phyloP scores from a whole-genome alignment of 2,888 invertebrate genomes.

The Xylota sylvarum region DNA sequence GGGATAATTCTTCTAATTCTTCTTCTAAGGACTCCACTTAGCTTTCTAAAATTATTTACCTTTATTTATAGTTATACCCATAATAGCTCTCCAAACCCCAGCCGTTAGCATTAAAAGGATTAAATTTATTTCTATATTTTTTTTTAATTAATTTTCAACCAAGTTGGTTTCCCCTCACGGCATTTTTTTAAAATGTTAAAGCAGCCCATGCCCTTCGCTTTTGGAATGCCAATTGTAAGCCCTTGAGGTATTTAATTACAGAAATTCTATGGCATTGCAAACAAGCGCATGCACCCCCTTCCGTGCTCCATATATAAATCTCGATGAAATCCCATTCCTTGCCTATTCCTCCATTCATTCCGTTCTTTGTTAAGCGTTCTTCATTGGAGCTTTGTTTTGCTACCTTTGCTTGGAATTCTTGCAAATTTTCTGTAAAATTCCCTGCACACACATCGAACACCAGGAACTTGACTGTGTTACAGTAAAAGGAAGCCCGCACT shows the following conservation, averaged over 20 bases:
- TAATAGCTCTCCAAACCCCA: no score
- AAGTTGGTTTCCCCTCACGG: not conserved
- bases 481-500: constrained; percentile 59
- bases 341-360: no score
- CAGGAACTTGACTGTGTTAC: constrained; percentile 10
- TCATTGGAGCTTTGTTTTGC: constrained; percentile 39
- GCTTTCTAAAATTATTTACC: no score
- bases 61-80: no score
- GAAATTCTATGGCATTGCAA: constrained; percentile 68
- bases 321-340: constrained; percentile 9
- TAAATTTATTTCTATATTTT: constrained; percentile 13
- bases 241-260: constrained; percentile 71
- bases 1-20: no score
- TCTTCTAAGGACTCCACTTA: no score
- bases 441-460: not conserved
- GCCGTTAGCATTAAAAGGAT: not conserved
- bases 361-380: constrained; percentile 16
- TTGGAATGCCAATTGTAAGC: constrained; percentile 61
- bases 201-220: constrained; percentile 23
- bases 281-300: constrained; percentile 19
- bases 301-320: constrained; percentile 23
- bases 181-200: constrained; percentile 9
- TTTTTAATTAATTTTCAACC: constrained; percentile 21
- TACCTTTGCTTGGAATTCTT: constrained; percentile 29
- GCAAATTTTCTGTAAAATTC: constrained; percentile 48